These are phyloP conservation scores for Poecilia latipinna DNA, from an alignment of 2,113 vertebrate genomes.

Conservation along the genomic window DNA sequence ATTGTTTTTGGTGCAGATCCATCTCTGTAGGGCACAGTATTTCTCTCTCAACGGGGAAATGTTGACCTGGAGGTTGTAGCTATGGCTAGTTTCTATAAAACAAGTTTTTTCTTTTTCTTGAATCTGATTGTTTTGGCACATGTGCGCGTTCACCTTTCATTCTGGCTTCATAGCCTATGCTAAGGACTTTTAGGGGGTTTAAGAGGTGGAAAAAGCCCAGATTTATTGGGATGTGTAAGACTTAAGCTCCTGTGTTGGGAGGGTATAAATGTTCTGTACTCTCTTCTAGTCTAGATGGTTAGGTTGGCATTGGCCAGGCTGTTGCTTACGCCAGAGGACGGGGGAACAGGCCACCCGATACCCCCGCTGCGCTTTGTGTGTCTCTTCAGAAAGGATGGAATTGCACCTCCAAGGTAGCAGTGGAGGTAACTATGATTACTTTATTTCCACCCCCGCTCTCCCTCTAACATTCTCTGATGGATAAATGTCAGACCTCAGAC, in stretches of 20 bases:
- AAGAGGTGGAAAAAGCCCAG: neutral
- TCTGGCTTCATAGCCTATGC: neutral
- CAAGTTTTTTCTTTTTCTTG: neutral
- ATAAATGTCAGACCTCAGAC: slow-evolving; percentile 57
- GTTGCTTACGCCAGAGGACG: slow-evolving; percentile 50
- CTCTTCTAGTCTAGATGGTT: slow-evolving; percentile 55
- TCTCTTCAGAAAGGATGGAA: slow-evolving; percentile 63
- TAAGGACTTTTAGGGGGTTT: no score
- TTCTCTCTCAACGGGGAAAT: slow-evolving; percentile 10
- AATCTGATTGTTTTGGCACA: slow-evolving; percentile 41
- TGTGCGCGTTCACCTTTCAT: slow-evolving; percentile 15
- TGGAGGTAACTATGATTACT: slow-evolving; percentile 65
- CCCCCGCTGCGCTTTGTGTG: slow-evolving; percentile 64
- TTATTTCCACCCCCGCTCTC: slow-evolving; percentile 20
- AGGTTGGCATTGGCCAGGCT: slow-evolving; percentile 53
- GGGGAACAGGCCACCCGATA: slow-evolving; percentile 62
- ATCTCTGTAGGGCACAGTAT: slow-evolving; percentile 1
- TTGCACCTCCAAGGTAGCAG: slow-evolving; percentile 77
- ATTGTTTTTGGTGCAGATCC: slow-evolving; percentile 54
- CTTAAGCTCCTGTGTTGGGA: slow-evolving; percentile 23
- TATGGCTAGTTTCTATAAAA: slow-evolving; percentile 12
- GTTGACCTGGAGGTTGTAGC: slow-evolving; percentile 43
- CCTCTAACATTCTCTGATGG: slow-evolving; percentile 52
- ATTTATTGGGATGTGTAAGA: slow-evolving; percentile 38
- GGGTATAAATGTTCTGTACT: slow-evolving; percentile 16